phyloP scores from a whole-genome alignment of 2,888 invertebrate genomes.

The Thereva unica region DNA sequence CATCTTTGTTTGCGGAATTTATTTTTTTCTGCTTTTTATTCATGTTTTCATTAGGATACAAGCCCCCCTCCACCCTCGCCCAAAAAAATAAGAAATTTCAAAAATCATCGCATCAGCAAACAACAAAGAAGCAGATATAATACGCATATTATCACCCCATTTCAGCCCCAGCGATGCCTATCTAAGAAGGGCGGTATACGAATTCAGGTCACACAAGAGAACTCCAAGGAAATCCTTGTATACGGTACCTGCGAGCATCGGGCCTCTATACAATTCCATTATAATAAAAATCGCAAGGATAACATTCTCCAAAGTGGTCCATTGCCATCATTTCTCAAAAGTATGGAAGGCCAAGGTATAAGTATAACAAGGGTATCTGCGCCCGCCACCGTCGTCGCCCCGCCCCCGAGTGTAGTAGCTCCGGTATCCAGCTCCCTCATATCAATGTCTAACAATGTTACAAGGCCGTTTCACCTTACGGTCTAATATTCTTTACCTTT shows the following conservation, averaged over 20 bases:
- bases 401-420: background rate
- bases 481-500: conserved; percentile 6
- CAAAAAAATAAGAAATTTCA: too few relatives aligned
- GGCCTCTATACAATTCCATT: conserved; percentile 14
- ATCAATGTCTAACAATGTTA: background rate
- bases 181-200: background rate
- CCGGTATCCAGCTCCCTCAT: background rate
- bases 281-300: conserved; percentile 20
- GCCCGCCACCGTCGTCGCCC: too few relatives aligned
- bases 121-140: conserved; percentile 21
- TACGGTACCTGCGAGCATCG: background rate
- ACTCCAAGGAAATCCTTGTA: conserved; percentile 3
- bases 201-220: conserved; percentile 19
- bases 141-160: conserved; percentile 21
- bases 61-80: too few relatives aligned
- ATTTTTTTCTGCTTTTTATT: too few relatives aligned
- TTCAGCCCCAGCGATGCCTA: background rate
- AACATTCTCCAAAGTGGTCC: background rate
- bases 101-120: conserved; percentile 15
- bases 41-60: too few relatives aligned
- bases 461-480: conserved; percentile 5
- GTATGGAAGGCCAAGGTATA: background rate
- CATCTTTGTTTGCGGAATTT: too few relatives aligned
- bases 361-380: too few relatives aligned
- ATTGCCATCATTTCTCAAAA: conserved; percentile 1